Evolutionary conservation across 2,888 invertebrate genomes (phyloP).

Genomic region (Hirtodrosophila duncani): DNA sequence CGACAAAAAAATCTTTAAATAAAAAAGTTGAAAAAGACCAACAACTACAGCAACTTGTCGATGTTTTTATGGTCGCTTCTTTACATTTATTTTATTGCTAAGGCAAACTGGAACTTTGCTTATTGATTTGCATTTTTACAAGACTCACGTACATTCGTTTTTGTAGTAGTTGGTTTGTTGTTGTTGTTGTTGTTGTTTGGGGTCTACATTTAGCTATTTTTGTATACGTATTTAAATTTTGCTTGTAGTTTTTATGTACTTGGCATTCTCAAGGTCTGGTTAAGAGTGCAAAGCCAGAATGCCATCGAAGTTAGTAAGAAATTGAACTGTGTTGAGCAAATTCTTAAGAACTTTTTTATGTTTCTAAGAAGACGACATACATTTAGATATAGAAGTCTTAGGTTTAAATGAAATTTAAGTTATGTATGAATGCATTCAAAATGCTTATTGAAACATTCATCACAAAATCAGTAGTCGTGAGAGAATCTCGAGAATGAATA

Average conservation of each 20-base stretch:
- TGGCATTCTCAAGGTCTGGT: not conserved
- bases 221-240: constrained; percentile 68
- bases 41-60: constrained; percentile 37
- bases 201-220: constrained; percentile 59
- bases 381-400: too few species aligned
- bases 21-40: constrained; percentile 1
- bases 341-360: too few species aligned
- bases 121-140: constrained; percentile 71
- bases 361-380: too few species aligned
- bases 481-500: too few species aligned
- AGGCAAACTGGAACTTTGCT: constrained; percentile 55
- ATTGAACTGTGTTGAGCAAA: too few species aligned
- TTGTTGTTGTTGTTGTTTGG: constrained; percentile 48
- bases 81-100: constrained; percentile 67
- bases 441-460: too few species aligned
- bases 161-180: constrained; percentile 27
- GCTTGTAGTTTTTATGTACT: constrained; percentile 25
- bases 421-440: too few species aligned
- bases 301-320: too few species aligned
- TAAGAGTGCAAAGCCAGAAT: constrained; percentile 1
- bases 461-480: too few species aligned
- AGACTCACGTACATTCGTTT: constrained; percentile 34
- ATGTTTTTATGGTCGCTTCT: constrained; percentile 47
- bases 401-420: too few species aligned
- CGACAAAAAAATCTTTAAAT: constrained; percentile 44